Base-by-base conservation (phyloP, 2,113 vertebrate species). In the Nasalis larvatus region DNA sequence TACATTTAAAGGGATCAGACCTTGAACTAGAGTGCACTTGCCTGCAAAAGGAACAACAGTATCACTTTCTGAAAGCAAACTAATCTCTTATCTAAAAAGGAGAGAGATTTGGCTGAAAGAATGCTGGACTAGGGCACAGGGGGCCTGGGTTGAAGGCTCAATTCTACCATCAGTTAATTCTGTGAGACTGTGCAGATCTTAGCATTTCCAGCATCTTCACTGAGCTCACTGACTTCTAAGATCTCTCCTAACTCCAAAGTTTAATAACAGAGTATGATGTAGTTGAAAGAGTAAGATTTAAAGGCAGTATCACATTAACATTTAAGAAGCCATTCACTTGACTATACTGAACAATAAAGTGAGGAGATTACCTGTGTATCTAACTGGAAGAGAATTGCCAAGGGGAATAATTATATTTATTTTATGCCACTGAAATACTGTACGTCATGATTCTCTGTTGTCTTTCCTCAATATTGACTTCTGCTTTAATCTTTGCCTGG, bases 331-430 rank as follows among this genome's bases (percentile, higher is more conserved):
- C 47, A 63, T 82, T 30, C 45, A 83, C 35, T 83, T 54, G 32
- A 95, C 66, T 88, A 73, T 42, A 89, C 17, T 91, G 54, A 80
- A 60, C 45, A 89, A 91, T 86, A 73, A 86, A 60, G 25, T 77
- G 1, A 88, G 20, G 23, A 76, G 1, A n/a, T 90, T 84, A 77
- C 40, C 85, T 95, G 25, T 84, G 35, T 88, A 88, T 82, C 56
- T 95, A 97, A 96, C 89, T 95, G 78, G 35, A 91, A 74, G 47
- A 86, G 18, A 93, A 83, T 40, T 80, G 45, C 42, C 25, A 91
- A 42, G 18, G 52, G 11, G 13, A 95, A 69, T 49, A 82, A 82
- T 82, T 76, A 32, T 56, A 87, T 69, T 90, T 97, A 87, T 94
- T 97, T 91, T 83, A 68, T 91, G 66, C 21, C 58, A 71, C 40